Evolutionary conservation across 2,797 vertebrate genomes (phyloP).

Genomic region (Leptoclinus maculatus): DNA sequence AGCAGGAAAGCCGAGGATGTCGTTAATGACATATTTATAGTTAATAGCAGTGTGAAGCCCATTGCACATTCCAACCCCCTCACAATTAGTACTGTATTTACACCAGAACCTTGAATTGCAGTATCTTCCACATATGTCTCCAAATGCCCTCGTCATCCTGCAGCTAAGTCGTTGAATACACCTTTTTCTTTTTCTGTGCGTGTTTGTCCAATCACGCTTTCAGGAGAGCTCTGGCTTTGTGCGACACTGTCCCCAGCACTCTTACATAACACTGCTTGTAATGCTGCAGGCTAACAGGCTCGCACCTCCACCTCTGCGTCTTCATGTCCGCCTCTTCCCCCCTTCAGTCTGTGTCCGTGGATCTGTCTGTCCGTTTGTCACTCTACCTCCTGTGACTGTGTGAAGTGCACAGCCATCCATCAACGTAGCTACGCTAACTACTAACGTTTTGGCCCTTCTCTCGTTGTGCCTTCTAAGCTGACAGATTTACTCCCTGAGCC

Average conservation of each 20-base stretch:
- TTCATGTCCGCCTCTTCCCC: constrained; percentile 24
- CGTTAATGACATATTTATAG: background rate
- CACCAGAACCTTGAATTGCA: background rate
- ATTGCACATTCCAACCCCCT: background rate
- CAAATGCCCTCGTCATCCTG: constrained; percentile 37
- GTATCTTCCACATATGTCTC: constrained; percentile 19
- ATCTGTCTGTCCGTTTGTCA: background rate
- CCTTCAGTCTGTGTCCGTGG: background rate
- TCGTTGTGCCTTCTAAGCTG: background rate
- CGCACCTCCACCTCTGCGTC: constrained; percentile 58
- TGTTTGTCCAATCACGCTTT: constrained; percentile 50
- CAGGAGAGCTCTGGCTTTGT: constrained; percentile 38
- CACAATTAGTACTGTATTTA: background rate
- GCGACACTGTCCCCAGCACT: constrained; percentile 35
- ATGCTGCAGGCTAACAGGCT: constrained; percentile 62
- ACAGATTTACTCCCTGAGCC: constrained; percentile 27
- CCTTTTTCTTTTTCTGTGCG: background rate
- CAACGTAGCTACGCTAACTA: background rate
- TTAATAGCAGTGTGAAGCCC: background rate
- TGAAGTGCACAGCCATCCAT: background rate
- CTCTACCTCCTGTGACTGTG: background rate
- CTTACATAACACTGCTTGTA: constrained; percentile 71
- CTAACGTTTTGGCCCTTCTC: background rate
- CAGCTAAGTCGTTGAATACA: constrained; percentile 38
- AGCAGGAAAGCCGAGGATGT: background rate